A percentile compares a stretch with the other conserved stretches of the same genome.
Conservation (phyloP, 2,888 invertebrate genomes). For the Drosophila phalerata region DNA sequence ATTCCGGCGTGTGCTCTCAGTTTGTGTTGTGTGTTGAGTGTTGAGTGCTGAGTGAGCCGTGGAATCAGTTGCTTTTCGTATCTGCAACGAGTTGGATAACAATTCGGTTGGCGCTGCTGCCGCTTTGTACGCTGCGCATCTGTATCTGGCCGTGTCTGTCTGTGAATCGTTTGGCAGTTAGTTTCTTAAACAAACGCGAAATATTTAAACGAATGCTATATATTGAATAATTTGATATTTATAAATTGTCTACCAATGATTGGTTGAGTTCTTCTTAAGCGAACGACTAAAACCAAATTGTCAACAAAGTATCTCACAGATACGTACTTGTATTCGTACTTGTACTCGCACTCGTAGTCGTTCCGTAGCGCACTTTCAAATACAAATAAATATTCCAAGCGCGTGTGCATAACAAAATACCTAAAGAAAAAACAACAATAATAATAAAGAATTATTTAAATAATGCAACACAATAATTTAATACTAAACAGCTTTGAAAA, state of each 20-base stretch:
- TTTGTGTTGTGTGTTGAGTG: slow-evolving; percentile 30
- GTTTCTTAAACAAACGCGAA: slow-evolving; percentile 21
- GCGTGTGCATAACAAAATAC: slow-evolving; percentile 54
- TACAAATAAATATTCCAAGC: slow-evolving; percentile 35
- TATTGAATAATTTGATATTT: slow-evolving; percentile 3
- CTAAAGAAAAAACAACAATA: slow-evolving; percentile 15
- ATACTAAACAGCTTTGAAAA: slow-evolving; percentile 34
- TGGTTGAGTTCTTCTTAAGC: slow-evolving; percentile 36
- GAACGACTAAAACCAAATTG: slow-evolving; percentile 47
- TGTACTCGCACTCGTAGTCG: slow-evolving; percentile 11
- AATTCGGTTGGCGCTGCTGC: slow-evolving; percentile 59
- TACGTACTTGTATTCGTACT: slow-evolving; percentile 19
- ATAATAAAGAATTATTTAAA: slow-evolving; percentile 31
- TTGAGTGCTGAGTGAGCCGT: slow-evolving; percentile 31
- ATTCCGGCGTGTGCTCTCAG: slow-evolving; percentile 40
- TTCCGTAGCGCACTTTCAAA: slow-evolving; percentile 25
- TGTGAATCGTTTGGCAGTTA: slow-evolving; percentile 31
- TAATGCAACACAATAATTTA: slow-evolving; percentile 55
- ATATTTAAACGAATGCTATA: slow-evolving; percentile 8
- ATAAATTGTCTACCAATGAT: slow-evolving; percentile 19
- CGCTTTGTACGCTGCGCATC: slow-evolving; percentile 40
- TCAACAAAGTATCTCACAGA: slow-evolving; percentile 37
- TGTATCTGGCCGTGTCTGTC: slow-evolving; percentile 26
- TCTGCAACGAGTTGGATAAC: slow-evolving; percentile 75
- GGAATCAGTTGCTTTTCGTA: slow-evolving; percentile 67